phyloP scores from a whole-genome alignment of 2,113 vertebrate species.

The Dissostichus mawsoni region DNA sequence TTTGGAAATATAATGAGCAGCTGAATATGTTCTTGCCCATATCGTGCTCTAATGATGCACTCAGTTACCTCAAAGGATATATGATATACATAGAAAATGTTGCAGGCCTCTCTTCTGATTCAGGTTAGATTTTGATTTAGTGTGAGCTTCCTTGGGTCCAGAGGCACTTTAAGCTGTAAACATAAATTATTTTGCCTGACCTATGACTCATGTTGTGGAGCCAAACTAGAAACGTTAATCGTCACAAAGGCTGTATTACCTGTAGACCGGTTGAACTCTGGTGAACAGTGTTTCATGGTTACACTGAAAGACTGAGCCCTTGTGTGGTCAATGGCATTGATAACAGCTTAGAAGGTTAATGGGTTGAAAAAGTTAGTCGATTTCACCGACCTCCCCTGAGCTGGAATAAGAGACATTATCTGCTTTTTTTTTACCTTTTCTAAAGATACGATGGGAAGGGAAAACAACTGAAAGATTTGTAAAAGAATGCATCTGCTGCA shows the following conservation, averaged over 20 bases:
- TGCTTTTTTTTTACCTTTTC: constrained; percentile 10
- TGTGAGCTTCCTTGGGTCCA: not conserved
- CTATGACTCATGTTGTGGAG: constrained; percentile 42
- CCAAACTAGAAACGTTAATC: constrained; percentile 1
- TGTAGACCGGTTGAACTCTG: constrained; percentile 4
- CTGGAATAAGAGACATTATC: not conserved
- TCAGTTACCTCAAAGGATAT: not conserved
- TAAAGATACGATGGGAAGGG: not conserved
- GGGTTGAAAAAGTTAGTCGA: constrained; percentile 1
- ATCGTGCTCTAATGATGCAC: not conserved
- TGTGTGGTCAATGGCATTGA: constrained; percentile 16
- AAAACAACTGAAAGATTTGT: not conserved
- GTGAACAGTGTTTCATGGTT: not conserved
- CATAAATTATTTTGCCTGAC: constrained; percentile 28
- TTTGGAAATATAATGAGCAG: constrained; percentile 11
- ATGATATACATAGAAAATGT: not conserved
- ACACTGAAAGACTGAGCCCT: not conserved
- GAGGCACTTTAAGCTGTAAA: constrained; percentile 12
- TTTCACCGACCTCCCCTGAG: constrained; percentile 7
- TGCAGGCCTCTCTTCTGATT: not conserved
- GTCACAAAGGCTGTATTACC: constrained; percentile 10
- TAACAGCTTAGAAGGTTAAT: constrained; percentile 35
- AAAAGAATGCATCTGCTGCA: not conserved
- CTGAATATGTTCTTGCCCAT: not conserved
- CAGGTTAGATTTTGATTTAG: not conserved